A percentile compares a stretch with the other conserved stretches of the same genome.
phyloP scores from a whole-genome alignment of 2,797 vertebrate species.

The Hirundo rustica region DNA sequence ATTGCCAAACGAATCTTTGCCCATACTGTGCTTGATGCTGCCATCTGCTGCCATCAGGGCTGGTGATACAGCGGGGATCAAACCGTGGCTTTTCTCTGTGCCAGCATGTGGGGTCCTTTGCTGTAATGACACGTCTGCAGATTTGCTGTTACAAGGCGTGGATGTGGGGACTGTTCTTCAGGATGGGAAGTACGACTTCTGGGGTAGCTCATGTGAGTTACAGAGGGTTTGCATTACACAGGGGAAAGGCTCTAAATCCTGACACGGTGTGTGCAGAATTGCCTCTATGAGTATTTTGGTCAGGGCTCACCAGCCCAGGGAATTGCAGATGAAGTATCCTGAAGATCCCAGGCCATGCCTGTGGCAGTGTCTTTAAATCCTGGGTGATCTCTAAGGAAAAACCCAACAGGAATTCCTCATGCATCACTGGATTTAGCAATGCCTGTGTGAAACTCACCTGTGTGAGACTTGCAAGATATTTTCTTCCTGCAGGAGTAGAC shows the following conservation, averaged over 20 bases:
- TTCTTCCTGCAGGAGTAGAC: background rate
- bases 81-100: background rate
- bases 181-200: background rate
- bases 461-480: background rate
- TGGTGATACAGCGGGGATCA: background rate
- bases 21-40: background rate
- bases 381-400: background rate
- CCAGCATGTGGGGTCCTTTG: background rate
- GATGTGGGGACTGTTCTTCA: background rate
- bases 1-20: background rate
- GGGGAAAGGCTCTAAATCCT: background rate
- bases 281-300: background rate
- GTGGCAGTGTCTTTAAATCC: background rate
- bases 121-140: background rate
- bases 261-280: background rate
- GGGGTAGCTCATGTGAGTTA: background rate
- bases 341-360: background rate
- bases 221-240: background rate
- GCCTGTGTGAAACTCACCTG: background rate
- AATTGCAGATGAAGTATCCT: background rate
- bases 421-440: background rate
- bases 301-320: background rate
- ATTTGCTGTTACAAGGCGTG: background rate
- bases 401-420: background rate
- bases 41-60: background rate